These are phyloP conservation scores for Brachyptera risi DNA, from an alignment of 2,888 invertebrate genomes.

Conservation along the genomic window DNA sequence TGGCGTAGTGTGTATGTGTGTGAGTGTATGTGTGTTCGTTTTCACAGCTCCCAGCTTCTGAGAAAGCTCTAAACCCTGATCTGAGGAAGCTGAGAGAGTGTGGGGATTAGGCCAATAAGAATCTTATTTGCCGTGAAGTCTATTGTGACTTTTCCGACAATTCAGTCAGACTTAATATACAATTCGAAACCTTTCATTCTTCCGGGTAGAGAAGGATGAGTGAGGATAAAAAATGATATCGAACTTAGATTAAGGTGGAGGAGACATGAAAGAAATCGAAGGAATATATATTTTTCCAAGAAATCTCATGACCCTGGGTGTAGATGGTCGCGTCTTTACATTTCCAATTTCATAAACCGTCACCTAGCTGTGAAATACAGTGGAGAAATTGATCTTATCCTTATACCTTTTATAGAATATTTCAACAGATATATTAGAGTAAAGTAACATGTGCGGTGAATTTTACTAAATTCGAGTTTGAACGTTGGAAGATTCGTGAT, in stretches of 20 bases:
- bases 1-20: slow-evolving; percentile 1
- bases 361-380: not conserved
- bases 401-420: not conserved
- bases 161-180: slow-evolving; percentile 6
- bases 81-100: not conserved
- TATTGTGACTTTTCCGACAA: slow-evolving; percentile 10
- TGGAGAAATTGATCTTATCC: slow-evolving; percentile 4
- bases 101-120: slow-evolving; percentile 14
- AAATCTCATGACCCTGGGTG: not conserved
- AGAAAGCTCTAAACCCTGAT: not conserved
- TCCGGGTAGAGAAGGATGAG: too few relatives aligned
- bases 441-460: slow-evolving; percentile 8
- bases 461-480: slow-evolving; percentile 15
- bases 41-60: slow-evolving; percentile 1
- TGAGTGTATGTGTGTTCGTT: slow-evolving; percentile 13
- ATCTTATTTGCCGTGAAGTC: slow-evolving; percentile 13
- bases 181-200: not conserved
- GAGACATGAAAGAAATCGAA: not conserved
- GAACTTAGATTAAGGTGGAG: slow-evolving; percentile 13
- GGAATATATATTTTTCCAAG: not conserved
- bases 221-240: slow-evolving; percentile 3
- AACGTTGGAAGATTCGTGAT: not conserved
- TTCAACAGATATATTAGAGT: not conserved
- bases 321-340: not conserved
- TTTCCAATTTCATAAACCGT: not conserved